A percentile compares a stretch with the other conserved stretches of the same genome.
These are phyloP conservation scores for Loripinus fragilis DNA, from an alignment of 2,888 invertebrate genomes.

Conservation along the genomic window DNA sequence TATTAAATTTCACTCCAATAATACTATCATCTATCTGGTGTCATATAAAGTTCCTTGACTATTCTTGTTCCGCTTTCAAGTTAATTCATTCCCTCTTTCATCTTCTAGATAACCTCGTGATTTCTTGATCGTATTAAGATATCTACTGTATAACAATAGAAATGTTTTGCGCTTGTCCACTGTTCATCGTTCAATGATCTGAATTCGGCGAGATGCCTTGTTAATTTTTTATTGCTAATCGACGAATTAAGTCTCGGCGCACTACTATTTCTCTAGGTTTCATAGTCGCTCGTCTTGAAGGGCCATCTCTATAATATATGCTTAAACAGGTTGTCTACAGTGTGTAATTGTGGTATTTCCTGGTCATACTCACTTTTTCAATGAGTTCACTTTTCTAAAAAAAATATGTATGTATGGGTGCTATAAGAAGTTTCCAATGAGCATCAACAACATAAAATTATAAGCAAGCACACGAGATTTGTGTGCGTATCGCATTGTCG, in stretches of 20 bases:
- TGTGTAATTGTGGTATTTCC: no score
- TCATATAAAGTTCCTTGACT: slow-evolving; percentile 11
- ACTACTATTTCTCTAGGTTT: no score
- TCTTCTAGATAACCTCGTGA: neutral
- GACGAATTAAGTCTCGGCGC: neutral
- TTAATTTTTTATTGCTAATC: neutral
- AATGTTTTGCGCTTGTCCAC: neutral
- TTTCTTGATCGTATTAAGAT: slow-evolving; percentile 7
- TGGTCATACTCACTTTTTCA: no score
- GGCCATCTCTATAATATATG: no score
- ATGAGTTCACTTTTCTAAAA: no score
- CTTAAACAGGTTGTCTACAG: no score
- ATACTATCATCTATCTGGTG: slow-evolving; percentile 6
- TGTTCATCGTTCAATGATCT: neutral
- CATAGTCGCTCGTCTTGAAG: no score
- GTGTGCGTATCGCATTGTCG: no score
- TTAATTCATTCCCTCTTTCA: slow-evolving; percentile 12
- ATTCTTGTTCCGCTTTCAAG: neutral
- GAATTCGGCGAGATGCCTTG: neutral
- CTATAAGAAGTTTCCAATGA: no score
- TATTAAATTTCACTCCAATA: slow-evolving; percentile 1
- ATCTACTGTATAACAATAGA: neutral
- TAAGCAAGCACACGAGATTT: no score
- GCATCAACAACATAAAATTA: no score
- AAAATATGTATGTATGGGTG: no score